These are phyloP conservation scores for Dasyprocta punctata DNA, from an alignment of 2,113 vertebrate genomes.

Conservation along the genomic window DNA sequence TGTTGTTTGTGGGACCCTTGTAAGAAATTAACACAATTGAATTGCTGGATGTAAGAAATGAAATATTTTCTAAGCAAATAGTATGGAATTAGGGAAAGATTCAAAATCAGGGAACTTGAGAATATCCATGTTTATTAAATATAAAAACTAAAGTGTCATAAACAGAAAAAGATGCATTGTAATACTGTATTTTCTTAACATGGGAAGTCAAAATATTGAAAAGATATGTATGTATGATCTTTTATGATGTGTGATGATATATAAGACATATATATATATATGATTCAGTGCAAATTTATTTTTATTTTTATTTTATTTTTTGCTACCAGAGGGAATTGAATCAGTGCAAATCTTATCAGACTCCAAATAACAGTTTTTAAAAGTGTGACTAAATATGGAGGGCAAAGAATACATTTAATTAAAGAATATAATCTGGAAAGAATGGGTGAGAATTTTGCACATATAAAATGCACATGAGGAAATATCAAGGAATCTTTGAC, in stretches of 20 bases:
- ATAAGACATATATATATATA: neutral
- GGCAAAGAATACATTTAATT: neutral
- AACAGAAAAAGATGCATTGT: neutral
- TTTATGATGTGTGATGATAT: neutral
- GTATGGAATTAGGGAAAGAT: conserved; percentile 8
- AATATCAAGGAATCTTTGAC: neutral
- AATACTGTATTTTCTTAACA: neutral
- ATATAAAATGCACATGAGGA: neutral
- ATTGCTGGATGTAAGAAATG: neutral
- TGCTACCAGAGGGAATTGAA: no score
- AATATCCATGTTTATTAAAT: neutral
- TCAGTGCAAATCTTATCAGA: neutral
- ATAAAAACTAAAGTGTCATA: neutral
- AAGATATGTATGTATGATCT: neutral
- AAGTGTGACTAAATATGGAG: neutral
- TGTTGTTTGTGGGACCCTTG: neutral
- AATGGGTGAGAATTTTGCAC: neutral
- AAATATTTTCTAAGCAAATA: conserved; percentile 41
- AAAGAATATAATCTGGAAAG: neutral
- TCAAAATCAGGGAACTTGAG: neutral
- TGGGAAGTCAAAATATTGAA: neutral
- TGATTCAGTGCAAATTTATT: neutral
- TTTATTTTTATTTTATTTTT: no score
- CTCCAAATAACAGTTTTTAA: neutral
- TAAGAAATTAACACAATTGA: neutral